Evolutionary conservation across 2,113 vertebrate species (phyloP), one percentile per base, ranked within the genome.

Genomic region (Progne subis): DNA sequence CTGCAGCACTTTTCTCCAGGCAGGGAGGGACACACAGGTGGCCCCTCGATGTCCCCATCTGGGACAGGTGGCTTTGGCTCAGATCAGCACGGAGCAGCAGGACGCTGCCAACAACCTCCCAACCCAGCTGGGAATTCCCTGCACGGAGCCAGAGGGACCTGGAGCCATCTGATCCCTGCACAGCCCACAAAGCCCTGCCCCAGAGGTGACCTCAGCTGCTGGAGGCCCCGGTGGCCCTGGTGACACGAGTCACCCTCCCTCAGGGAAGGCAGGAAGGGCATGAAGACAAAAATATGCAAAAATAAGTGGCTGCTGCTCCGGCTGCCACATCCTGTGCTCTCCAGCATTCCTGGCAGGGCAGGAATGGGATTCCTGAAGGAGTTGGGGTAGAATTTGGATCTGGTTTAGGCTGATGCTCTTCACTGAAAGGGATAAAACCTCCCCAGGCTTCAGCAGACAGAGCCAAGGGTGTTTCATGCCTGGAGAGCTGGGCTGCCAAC

Each of bases 181-280:
- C 52, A 25, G 91, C 47, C 86, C 74, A 21, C 0, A 18, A 55
- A 88, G 25, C 46, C 72, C 69, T 28, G 79, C 74, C 74, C 88
- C 95, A 86, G 95, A 46, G 70, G 88, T 86, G 94, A 93, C 90
- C 86, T 70, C 18, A 5, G 75, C 75, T 72, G 70, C 75, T 74
- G 86, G 70, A 70, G 53, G 75, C 86, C n/a, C 2, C 1, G 2
- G 39, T 6, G 6, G 79, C 24, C 32, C 86, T 49, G 76, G 77
- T 49, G 96, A 81, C 91, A 71, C 2, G 8, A 20, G 76, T 57
- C 64, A 31, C n/a, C 16, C 77, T 69, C 53, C 32, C 46, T 9
- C 31, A 19, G 79, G 70, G 88, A 21, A 3, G 12, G 83, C 80
- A 74, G 82, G 82, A 77, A 56, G 83, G 92, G 64, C 14, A 4